These are phyloP conservation scores for Chironex yamaguchii DNA, from an alignment of 30 jellyfish, hydroid and myxozoan genomes.

Conservation along the genomic window DNA sequence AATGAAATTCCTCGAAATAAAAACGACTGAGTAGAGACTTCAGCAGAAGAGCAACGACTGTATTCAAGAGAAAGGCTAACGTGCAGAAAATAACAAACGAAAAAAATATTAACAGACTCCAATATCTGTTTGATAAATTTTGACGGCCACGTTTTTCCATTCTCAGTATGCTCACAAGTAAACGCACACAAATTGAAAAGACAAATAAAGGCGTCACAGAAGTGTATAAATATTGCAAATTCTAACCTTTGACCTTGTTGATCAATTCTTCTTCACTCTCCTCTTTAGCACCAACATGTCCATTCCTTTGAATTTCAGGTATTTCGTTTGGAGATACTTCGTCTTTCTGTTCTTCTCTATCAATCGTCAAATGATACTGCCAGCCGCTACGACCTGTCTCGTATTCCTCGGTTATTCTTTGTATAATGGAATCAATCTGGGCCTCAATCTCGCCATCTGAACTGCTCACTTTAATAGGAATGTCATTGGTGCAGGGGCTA, in stretches of 20 bases:
- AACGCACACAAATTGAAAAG: no score
- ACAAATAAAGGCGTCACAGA: no score
- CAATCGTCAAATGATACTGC: slow-evolving; percentile 85
- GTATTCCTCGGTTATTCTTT: slow-evolving; percentile 63
- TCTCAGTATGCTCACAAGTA: no score
- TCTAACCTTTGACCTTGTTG: slow-evolving; percentile 10
- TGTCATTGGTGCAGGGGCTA: background rate
- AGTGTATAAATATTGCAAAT: no score
- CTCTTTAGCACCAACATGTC: slow-evolving; percentile 51
- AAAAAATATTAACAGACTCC: no score
- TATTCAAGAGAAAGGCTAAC: no score
- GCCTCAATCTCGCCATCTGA: slow-evolving; percentile 43
- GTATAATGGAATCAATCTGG: slow-evolving; percentile 60
- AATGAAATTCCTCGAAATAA: no score
- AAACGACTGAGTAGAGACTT: no score
- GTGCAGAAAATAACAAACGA: no score
- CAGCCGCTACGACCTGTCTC: slow-evolving; percentile 52
- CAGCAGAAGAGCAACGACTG: no score
- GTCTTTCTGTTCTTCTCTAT: slow-evolving; percentile 28
- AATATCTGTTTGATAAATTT: no score
- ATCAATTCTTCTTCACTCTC: slow-evolving; percentile 24
- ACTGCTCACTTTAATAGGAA: background rate
- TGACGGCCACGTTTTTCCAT: no score
- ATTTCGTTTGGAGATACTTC: slow-evolving; percentile 8
- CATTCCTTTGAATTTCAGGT: slow-evolving; percentile 7